Percentiles rank a stretch among this genome's conserved stretches.
These are phyloP conservation scores for Holacanthus passer DNA, from an alignment of 2,113 vertebrate genomes.

Conservation along the genomic window DNA sequence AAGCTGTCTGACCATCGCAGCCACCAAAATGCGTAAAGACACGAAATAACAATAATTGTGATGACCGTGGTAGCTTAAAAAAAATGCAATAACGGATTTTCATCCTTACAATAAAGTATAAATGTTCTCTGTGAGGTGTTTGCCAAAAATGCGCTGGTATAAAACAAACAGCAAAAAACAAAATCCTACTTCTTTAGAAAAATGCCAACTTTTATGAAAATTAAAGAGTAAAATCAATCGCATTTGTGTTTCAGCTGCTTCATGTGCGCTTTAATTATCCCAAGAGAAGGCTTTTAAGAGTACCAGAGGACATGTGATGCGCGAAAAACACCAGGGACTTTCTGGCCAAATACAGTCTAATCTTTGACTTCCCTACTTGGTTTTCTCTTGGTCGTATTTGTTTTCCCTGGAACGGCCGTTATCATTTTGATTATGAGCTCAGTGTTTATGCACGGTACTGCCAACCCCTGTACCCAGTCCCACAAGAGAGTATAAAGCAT, in stretches of 20 bases:
- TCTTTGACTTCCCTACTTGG: slow-evolving; percentile 24
- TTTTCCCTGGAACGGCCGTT: slow-evolving; percentile 53
- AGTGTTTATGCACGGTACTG: slow-evolving; percentile 38
- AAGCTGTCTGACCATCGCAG: slow-evolving; percentile 43
- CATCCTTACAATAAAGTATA: background rate
- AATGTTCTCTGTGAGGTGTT: slow-evolving; percentile 6
- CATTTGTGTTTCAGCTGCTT: background rate
- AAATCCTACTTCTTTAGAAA: background rate
- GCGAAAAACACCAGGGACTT: slow-evolving; percentile 30
- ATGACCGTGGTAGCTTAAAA: slow-evolving; percentile 43
- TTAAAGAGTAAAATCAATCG: background rate
- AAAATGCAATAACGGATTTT: background rate
- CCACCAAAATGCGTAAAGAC: slow-evolving; percentile 42
- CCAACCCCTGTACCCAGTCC: slow-evolving; percentile 21
- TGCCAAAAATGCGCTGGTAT: background rate
- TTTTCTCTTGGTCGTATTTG: slow-evolving; percentile 27
- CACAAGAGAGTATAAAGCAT: slow-evolving; percentile 32
- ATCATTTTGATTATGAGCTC: slow-evolving; percentile 62
- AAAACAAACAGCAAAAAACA: slow-evolving; percentile 20
- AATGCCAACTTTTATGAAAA: background rate
- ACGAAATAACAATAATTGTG: slow-evolving; percentile 58
- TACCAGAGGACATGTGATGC: background rate
- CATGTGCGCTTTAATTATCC: background rate
- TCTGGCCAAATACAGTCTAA: slow-evolving; percentile 22
- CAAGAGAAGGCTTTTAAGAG: background rate